A percentile compares a stretch with the other conserved stretches of the same genome.
Conservation (phyloP, 2,888 invertebrate genomes). For the Aradus depressus region DNA sequence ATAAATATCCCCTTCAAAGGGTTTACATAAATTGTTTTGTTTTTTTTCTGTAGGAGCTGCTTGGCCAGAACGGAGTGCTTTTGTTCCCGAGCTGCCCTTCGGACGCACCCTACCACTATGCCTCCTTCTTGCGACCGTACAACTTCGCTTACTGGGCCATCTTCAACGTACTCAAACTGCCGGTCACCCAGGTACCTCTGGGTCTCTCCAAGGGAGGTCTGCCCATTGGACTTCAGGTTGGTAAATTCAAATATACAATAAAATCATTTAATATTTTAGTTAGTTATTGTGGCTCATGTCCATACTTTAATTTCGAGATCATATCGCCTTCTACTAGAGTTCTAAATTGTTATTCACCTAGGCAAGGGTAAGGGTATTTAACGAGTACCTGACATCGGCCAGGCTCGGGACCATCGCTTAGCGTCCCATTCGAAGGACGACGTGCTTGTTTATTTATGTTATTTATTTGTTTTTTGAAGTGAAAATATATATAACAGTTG, state of each 20-base stretch:
- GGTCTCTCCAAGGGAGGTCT: constrained; percentile 58
- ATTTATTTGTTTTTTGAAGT: too few species aligned
- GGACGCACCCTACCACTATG: constrained; percentile 71
- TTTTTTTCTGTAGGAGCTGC: constrained; percentile 43
- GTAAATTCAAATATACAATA: neutral
- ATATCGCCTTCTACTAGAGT: too few species aligned
- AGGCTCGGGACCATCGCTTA: too few species aligned
- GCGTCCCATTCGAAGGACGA: too few species aligned
- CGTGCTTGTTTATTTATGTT: too few species aligned
- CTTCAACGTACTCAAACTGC: constrained; percentile 72
- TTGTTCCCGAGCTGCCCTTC: constrained; percentile 71
- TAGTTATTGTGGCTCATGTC: neutral
- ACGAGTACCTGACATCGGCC: too few species aligned
- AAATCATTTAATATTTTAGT: neutral
- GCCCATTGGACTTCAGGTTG: constrained; percentile 64
- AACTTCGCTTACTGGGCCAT: constrained; percentile 79
- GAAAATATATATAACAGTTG: too few species aligned
- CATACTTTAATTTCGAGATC: neutral
- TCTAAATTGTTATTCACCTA: too few species aligned
- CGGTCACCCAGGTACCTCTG: constrained; percentile 73
- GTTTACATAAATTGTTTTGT: neutral
- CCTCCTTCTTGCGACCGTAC: constrained; percentile 60
- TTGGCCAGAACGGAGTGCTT: constrained; percentile 69
- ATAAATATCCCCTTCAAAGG: too few species aligned
- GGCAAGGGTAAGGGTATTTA: too few species aligned